A percentile compares a stretch with the other conserved stretches of the same genome.
Evolutionary conservation across 2,888 invertebrate genomes (phyloP).

Genomic region (Rotaria macrura): DNA sequence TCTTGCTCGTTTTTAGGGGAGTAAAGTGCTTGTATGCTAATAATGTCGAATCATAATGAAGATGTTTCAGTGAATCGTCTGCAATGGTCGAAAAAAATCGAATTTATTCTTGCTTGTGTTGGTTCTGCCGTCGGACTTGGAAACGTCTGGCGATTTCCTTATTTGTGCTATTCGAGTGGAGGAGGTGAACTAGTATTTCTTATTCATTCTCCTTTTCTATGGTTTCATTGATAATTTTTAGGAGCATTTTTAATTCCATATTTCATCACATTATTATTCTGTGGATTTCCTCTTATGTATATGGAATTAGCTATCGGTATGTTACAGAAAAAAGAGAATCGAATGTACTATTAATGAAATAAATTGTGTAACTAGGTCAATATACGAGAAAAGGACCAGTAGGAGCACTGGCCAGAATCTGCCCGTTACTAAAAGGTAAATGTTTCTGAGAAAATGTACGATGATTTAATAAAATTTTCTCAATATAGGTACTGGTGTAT

Average conservation of each 20-base stretch:
- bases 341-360: not conserved
- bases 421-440: slow-evolving; percentile 78
- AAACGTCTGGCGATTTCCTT: not conserved
- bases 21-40: too few species aligned
- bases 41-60: too few species aligned
- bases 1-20: too few species aligned
- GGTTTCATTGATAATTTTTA: slow-evolving; percentile 49
- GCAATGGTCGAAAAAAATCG: not conserved
- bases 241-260: slow-evolving; percentile 89
- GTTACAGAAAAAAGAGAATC: slow-evolving; percentile 52
- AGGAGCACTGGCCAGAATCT: slow-evolving; percentile 76
- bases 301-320: slow-evolving; percentile 82
- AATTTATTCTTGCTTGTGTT: not conserved
- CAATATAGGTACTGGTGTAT: not conserved
- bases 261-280: slow-evolving; percentile 75
- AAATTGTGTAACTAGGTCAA: not conserved
- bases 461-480: not conserved
- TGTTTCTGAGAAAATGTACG: too few species aligned
- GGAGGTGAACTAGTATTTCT: slow-evolving; percentile 24
- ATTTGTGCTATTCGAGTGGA: not conserved
- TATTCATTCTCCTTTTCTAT: not conserved
- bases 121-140: not conserved
- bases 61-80: slow-evolving; percentile 10
- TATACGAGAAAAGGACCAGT: slow-evolving; percentile 64
- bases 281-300: slow-evolving; percentile 79